phyloP scores from a whole-genome alignment of 2,797 vertebrate species.

The Chloroceryle amazona region DNA sequence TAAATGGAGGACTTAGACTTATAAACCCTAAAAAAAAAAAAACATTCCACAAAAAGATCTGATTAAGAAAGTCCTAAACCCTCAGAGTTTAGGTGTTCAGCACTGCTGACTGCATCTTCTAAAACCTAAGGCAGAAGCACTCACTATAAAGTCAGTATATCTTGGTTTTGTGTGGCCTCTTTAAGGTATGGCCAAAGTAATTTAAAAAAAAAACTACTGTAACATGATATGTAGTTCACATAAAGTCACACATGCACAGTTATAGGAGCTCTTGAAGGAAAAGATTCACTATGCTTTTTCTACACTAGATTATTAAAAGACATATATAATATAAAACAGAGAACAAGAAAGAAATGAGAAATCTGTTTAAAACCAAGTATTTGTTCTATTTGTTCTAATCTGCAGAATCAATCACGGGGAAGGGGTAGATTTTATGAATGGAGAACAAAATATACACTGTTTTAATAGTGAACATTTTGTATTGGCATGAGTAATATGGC shows the following conservation, averaged over 20 bases:
- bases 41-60: constrained; percentile 8
- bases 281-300: neutral
- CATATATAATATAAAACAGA: neutral
- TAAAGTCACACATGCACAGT: neutral
- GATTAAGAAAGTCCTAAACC: neutral
- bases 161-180: neutral
- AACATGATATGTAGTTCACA: neutral
- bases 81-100: neutral
- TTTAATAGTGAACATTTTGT: constrained; percentile 41
- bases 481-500: constrained; percentile 36
- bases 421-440: constrained; percentile 60
- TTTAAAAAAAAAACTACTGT: neutral
- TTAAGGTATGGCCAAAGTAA: neutral
- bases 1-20: constrained; percentile 40
- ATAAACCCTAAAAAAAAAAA: neutral
- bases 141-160: neutral
- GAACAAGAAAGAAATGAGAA: neutral
- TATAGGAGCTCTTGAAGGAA: neutral
- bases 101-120: neutral
- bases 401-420: constrained; percentile 38
- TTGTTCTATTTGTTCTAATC: neutral
- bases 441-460: neutral
- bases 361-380: neutral
- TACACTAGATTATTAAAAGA: neutral
- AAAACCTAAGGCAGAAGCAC: neutral